These are phyloP conservation scores for Allolobophora icterica DNA, from an alignment of 2,888 invertebrate genomes.

Conservation along the genomic window DNA sequence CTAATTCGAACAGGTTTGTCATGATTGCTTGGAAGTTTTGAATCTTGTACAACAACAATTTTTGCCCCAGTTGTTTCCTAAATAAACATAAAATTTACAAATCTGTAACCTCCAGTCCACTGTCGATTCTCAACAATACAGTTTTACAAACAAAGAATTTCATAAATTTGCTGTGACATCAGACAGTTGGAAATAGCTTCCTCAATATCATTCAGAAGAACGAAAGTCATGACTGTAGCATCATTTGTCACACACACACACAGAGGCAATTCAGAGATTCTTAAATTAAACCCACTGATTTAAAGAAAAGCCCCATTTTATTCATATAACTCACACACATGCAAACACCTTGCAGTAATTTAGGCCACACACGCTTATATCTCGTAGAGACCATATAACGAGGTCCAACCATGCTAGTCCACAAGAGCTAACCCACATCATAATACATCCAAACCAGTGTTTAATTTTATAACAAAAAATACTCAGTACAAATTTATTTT, in stretches of 20 bases:
- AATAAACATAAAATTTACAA: slow-evolving; percentile 21
- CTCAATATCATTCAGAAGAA: slow-evolving; percentile 38
- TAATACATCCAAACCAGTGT: no score
- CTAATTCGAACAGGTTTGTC: slow-evolving; percentile 93
- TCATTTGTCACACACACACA: slow-evolving; percentile 30
- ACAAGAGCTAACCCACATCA: no score
- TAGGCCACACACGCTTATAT: no score
- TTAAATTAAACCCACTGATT: background rate
- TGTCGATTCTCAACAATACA: background rate
- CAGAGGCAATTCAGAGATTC: background rate
- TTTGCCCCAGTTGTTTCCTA: slow-evolving; percentile 81
- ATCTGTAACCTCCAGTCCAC: background rate
- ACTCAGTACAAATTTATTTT: no score
- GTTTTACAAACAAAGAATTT: background rate
- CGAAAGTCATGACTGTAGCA: slow-evolving; percentile 39
- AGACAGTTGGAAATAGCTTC: background rate
- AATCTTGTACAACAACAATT: slow-evolving; percentile 99
- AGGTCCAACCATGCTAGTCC: no score
- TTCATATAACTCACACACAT: no score
- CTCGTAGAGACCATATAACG: no score
- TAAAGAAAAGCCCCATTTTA: background rate
- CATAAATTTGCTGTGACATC: background rate
- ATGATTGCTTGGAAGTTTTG: slow-evolving; percentile 83
- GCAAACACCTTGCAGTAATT: no score
- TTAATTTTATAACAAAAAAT: no score